Evolutionary conservation across 2,888 invertebrate species (phyloP).

Genomic region (Phymatocera aterrima): DNA sequence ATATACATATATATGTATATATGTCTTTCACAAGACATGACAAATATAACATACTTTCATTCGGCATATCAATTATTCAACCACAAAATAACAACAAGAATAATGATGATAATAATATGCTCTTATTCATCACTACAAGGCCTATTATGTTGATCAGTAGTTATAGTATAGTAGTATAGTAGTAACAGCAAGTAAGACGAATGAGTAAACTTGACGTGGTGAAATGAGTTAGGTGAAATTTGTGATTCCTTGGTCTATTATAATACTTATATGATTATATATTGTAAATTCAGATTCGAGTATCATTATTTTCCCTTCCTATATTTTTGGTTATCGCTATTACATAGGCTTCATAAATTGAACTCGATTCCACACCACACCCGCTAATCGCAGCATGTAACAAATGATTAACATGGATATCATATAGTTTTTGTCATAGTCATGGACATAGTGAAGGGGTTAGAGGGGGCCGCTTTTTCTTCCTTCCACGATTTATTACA

Average conservation of each 20-base stretch:
- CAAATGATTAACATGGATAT: background rate
- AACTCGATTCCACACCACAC: conserved; percentile 8
- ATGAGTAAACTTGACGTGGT: conserved; percentile 16
- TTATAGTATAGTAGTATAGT: background rate
- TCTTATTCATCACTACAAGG: conserved; percentile 26
- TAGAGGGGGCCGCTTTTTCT: too few species aligned
- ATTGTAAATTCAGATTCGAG: conserved; percentile 17
- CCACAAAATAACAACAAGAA: too few species aligned
- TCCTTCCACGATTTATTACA: too few species aligned
- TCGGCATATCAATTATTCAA: background rate
- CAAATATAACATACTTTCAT: background rate
- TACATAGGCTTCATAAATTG: conserved; percentile 23
- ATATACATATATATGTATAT: background rate
- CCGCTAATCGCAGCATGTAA: background rate
- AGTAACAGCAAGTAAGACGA: background rate
- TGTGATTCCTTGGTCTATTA: conserved; percentile 21
- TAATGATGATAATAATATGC: conserved; percentile 1
- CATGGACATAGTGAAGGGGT: too few species aligned
- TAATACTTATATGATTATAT: background rate
- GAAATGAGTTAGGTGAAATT: background rate
- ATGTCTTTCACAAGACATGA: background rate
- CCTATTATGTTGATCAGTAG: background rate
- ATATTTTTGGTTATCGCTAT: background rate
- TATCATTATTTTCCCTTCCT: background rate
- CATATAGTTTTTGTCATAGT: background rate